These are phyloP conservation scores for Oedothorax gibbosus DNA, from an alignment of 1,140 invertebrate species.

Conservation along the genomic window DNA sequence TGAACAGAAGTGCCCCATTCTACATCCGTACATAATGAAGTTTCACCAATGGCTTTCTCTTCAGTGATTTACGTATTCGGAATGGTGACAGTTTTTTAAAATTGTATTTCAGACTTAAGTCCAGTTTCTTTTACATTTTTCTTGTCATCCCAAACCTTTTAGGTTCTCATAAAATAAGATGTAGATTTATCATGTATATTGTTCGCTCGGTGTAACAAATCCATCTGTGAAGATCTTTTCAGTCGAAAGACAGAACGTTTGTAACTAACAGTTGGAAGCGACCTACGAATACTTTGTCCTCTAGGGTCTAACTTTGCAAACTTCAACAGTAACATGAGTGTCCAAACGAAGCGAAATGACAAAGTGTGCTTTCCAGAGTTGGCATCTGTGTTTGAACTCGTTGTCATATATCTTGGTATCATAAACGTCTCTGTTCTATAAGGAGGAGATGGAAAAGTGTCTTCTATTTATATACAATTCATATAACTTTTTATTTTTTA, in stretches of 20 bases:
- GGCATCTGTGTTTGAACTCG: constrained; percentile 43
- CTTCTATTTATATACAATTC: constrained; percentile 49
- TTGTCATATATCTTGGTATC: constrained; percentile 40
- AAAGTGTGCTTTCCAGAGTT: constrained; percentile 49
- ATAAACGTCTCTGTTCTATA: constrained; percentile 35
- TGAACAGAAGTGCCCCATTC: no score
- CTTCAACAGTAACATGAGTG: constrained; percentile 57
- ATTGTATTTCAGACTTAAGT: no score
- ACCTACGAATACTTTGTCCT: constrained; percentile 54
- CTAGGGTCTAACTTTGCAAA: constrained; percentile 55
- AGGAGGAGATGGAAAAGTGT: constrained; percentile 25
- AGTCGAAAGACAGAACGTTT: constrained; percentile 44
- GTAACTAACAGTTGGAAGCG: constrained; percentile 56
- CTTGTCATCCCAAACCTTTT: no score
- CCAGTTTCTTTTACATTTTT: no score
- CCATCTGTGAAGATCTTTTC: background rate
- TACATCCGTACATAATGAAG: no score
- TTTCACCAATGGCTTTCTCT: background rate
- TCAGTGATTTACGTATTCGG: constrained; percentile 15
- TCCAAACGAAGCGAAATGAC: constrained; percentile 17
- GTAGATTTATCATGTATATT: no score
- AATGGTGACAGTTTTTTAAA: background rate
- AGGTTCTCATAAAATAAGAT: no score
- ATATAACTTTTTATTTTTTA: constrained; percentile 35
- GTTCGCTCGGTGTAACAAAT: no score